These are phyloP conservation scores for Diplazon laetatorius DNA, from an alignment of 2,888 invertebrate genomes.

Conservation along the genomic window DNA sequence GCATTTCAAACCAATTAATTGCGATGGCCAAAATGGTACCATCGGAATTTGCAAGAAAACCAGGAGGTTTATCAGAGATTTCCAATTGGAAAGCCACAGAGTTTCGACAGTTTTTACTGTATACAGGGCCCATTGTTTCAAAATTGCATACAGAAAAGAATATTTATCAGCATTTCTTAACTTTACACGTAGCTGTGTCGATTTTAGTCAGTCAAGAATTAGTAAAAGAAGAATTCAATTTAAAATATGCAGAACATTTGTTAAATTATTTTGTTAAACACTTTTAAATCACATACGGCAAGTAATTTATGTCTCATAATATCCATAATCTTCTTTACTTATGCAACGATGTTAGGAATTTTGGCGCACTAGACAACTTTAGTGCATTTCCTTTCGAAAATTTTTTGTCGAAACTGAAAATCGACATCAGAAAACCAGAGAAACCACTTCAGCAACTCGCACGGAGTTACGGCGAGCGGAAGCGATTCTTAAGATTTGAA, in stretches of 20 bases:
- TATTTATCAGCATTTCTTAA: conserved; percentile 3
- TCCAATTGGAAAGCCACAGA: conserved; percentile 37
- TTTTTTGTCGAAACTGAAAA: not conserved
- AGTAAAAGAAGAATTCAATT: not conserved
- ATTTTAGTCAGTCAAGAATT: conserved; percentile 9
- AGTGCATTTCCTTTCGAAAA: conserved; percentile 40
- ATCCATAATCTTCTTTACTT: conserved; percentile 29
- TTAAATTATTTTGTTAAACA: conserved; percentile 2
- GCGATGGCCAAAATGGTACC: conserved; percentile 1
- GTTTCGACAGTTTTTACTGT: conserved; percentile 27
- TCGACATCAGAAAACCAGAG: too few relatives aligned
- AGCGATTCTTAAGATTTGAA: too few relatives aligned
- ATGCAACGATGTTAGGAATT: conserved; percentile 23
- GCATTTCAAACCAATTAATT: too few relatives aligned
- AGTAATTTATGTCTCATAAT: conserved; percentile 19
- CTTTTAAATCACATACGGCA: not conserved
- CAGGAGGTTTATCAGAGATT: conserved; percentile 10
- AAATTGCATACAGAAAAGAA: not conserved
- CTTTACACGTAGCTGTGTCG: conserved; percentile 6
- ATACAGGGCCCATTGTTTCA: conserved; percentile 6
- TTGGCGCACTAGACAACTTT: conserved; percentile 25
- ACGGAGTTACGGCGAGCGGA: too few relatives aligned
- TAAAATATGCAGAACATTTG: conserved; percentile 17
- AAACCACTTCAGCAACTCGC: too few relatives aligned
- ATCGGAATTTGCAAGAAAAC: conserved; percentile 31